Evolutionary conservation across 2,888 invertebrate species (phyloP), one percentile per base, ranked within the genome.

Genomic region (Habroteleia sp.): DNA sequence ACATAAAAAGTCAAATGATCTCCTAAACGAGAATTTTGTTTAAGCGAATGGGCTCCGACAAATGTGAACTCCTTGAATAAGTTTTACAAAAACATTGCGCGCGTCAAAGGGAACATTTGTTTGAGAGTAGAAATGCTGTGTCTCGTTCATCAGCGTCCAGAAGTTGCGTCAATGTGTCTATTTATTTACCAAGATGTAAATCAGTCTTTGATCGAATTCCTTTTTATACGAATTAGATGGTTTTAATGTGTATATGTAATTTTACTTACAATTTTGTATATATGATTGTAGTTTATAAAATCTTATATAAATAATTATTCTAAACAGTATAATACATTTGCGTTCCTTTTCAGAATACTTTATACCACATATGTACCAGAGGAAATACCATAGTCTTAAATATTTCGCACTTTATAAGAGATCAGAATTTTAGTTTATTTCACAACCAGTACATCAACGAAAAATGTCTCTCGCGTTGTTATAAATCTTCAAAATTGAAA

Each of bases 401-500:
- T n/a, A n/a, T n/a, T n/a, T n/a, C n/a, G n/a, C n/a, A n/a, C n/a
- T n/a, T n/a, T n/a, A n/a, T n/a, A n/a, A n/a, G n/a, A n/a, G n/a
- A n/a, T n/a, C n/a, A n/a, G n/a, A n/a, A n/a, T n/a, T n/a, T n/a
- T n/a, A n/a, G n/a, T n/a, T n/a, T n/a, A n/a, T n/a, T n/a, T n/a
- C n/a, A n/a, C n/a, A n/a, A n/a, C n/a, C 23, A 23, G 14, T 25
- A 17, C 6, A 33, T 73, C 23, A 60, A 14, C 3, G 17, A 41
- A 74, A 66, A 33, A 27, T 17, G 3, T 62, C 83, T 2, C 74
- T 77, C 20, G 83, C 80, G 35, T 87, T 85, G 27, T 75, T 76
- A 44, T 85, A 83, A 62, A 83, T 76, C 56, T 74, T 80, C 2
- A 78, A 72, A 16, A 83, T 62, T 13, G 78, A 80, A 11, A 80